Evolutionary conservation across 2,113 vertebrate species (phyloP).

Genomic region (Connochaetes taurinus): DNA sequence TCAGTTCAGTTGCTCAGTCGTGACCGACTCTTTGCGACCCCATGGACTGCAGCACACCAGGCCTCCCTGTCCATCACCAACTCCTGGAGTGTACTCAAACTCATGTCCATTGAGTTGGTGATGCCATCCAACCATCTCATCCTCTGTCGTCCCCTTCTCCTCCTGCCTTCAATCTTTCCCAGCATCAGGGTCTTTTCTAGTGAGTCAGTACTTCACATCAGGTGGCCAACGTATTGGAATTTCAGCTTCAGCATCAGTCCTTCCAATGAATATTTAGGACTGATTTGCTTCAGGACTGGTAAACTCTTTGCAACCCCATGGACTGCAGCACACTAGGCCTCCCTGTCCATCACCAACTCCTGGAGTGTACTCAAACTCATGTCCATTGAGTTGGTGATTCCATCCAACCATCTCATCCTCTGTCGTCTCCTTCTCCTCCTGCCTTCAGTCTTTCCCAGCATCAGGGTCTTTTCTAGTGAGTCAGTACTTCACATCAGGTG

Average conservation of each 20-base stretch:
- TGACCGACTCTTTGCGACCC: rapidly evolving
- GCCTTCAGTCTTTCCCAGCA: neutral
- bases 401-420: neutral
- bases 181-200: neutral
- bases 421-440: rapidly evolving
- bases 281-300: neutral
- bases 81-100: neutral
- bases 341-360: neutral
- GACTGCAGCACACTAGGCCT: neutral
- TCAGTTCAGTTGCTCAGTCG: neutral
- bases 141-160: neutral
- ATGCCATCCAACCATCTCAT: neutral
- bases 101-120: neutral
- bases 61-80: neutral
- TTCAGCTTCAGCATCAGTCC: neutral
- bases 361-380: neutral
- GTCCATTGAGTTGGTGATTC: neutral
- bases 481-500: neutral
- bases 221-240: neutral
- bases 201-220: neutral
- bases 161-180: neutral
- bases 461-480: neutral
- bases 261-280: neutral
- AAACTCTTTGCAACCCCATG: neutral
- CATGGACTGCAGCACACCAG: neutral